A percentile compares a stretch with the other conserved stretches of the same genome.
Conservation (phyloP, 2,113 vertebrate species). For the Antigone vipio region DNA sequence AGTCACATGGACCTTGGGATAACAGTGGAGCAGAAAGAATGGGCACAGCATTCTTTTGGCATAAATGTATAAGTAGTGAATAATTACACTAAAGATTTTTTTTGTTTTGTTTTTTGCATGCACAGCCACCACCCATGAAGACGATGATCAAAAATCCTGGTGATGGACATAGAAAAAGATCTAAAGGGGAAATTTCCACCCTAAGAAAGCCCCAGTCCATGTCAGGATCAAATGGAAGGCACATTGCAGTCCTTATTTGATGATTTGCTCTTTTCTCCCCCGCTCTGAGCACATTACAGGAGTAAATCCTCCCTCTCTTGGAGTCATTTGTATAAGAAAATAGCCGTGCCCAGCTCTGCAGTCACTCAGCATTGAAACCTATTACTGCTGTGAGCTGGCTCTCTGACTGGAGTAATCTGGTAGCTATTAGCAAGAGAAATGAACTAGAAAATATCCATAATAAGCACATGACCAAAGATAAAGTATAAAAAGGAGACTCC, state of each 20-base stretch:
- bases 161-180: background rate
- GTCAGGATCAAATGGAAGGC: background rate
- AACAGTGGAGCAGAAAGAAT: background rate
- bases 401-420: background rate
- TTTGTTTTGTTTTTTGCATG: background rate
- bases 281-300: background rate
- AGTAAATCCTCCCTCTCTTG: background rate
- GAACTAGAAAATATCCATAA: conserved; percentile 11
- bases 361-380: background rate
- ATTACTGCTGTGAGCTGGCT: background rate
- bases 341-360: background rate
- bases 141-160: background rate
- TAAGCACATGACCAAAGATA: background rate
- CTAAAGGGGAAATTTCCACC: background rate
- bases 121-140: background rate
- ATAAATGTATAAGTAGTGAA: background rate
- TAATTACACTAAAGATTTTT: background rate
- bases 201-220: background rate
- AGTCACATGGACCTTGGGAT: accelerated
- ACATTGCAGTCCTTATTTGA: background rate
- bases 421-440: background rate
- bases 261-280: background rate
- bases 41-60: background rate
- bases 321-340: background rate
- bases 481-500: background rate